Percentiles rank a stretch among this genome's conserved stretches.
Conservation (phyloP, 2,797 vertebrate species). For the Philypnodon macrostomus region DNA sequence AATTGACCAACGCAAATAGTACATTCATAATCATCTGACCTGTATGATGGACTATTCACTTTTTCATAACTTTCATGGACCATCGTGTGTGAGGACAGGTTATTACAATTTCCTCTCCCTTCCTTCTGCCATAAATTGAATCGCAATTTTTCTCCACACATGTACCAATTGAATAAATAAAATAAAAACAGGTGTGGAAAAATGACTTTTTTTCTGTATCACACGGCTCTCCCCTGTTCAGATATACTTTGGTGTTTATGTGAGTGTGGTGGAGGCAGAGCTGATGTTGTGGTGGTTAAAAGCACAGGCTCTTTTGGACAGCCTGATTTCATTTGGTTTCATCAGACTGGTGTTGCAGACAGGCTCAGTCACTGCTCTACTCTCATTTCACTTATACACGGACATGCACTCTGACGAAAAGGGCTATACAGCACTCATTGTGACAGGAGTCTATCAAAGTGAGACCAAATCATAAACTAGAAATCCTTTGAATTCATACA, state of each 20-base stretch:
- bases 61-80: constrained; percentile 12
- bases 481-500: constrained; percentile 25
- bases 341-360: constrained; percentile 52
- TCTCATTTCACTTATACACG: constrained; percentile 28
- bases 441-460: constrained; percentile 29
- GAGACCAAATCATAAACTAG: constrained; percentile 28
- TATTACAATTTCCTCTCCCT: constrained; percentile 12
- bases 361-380: constrained; percentile 25
- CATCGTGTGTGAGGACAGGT: constrained; percentile 10
- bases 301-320: constrained; percentile 31
- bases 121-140: constrained; percentile 34
- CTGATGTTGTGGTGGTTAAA: constrained; percentile 22
- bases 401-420: constrained; percentile 25
- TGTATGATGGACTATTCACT: no score
- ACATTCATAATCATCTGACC: no score
- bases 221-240: constrained; percentile 21
- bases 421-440: constrained; percentile 16
- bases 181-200: constrained; percentile 22
- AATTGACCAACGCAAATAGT: no score
- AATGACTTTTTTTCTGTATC: constrained; percentile 33
- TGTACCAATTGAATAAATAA: constrained; percentile 45
- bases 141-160: constrained; percentile 48
- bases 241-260: constrained; percentile 32
- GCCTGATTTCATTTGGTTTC: constrained; percentile 68
- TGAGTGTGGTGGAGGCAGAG: constrained; percentile 25